Percentiles rank a stretch among this genome's conserved stretches.
Evolutionary conservation across 2,888 invertebrate genomes (phyloP).

Genomic region (Eupithecia centaureata): DNA sequence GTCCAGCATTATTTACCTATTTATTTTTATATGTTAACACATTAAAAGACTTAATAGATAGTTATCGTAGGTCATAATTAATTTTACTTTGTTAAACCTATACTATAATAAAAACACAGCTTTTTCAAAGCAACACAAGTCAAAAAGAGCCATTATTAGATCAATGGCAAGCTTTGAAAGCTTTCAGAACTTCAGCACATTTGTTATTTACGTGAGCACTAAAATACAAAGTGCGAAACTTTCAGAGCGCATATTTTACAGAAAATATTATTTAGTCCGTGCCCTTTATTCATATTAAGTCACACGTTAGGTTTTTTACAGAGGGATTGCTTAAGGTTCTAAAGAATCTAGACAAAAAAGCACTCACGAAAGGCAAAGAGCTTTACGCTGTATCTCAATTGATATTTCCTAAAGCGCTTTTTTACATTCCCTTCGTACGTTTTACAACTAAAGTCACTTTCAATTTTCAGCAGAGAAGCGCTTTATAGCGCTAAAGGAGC

Average conservation of each 20-base stretch:
- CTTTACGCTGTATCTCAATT: conserved; percentile 49
- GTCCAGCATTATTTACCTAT: no score
- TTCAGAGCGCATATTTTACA: conserved; percentile 18
- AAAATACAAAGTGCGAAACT: conserved; percentile 19
- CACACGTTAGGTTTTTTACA: not conserved
- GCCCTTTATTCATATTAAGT: conserved; percentile 21
- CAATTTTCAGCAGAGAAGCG: conserved; percentile 77
- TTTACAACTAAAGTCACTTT: conserved; percentile 80
- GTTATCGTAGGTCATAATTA: no score
- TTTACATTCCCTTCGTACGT: conserved; percentile 64
- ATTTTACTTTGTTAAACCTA: no score
- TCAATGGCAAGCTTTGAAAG: conserved; percentile 19
- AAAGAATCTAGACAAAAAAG: conserved; percentile 34
- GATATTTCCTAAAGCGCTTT: conserved; percentile 66
- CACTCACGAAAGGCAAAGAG: conserved; percentile 16
- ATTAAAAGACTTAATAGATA: no score
- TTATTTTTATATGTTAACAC: no score
- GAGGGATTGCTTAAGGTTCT: conserved; percentile 11
- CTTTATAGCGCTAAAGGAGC: conserved; percentile 71
- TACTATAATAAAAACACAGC: not conserved
- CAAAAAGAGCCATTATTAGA: conserved; percentile 17
- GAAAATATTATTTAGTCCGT: not conserved
- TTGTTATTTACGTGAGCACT: conserved; percentile 21
- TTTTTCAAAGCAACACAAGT: conserved; percentile 7
- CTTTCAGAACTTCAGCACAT: conserved; percentile 26